A percentile compares a stretch with the other conserved stretches of the same genome.
phyloP scores from a whole-genome alignment of 1,140 invertebrate species.

The Bicyclus anynana region DNA sequence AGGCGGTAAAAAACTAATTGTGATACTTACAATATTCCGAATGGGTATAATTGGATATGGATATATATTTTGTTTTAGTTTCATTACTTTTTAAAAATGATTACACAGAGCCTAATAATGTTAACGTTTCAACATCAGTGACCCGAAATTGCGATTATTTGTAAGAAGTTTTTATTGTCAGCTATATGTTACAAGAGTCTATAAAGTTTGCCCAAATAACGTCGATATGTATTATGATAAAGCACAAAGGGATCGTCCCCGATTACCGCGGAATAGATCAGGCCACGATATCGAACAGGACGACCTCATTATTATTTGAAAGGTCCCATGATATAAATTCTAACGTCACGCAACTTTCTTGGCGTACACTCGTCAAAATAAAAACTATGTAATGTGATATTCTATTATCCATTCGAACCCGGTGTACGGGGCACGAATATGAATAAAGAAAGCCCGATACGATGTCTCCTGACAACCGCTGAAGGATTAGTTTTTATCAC shows the following conservation, averaged over 20 bases:
- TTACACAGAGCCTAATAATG: no score
- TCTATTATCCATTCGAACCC: constrained; percentile 45
- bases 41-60: no score
- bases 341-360: constrained; percentile 65
- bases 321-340: constrained; percentile 64
- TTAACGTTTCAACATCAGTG: background rate
- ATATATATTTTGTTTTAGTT: no score
- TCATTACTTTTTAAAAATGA: no score
- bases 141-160: background rate
- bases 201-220: constrained; percentile 20
- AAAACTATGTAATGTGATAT: constrained; percentile 63
- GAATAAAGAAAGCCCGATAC: constrained; percentile 56
- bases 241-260: constrained; percentile 51
- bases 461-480: constrained; percentile 53
- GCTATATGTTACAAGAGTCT: constrained; percentile 15
- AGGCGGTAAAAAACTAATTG: no score
- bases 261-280: constrained; percentile 49
- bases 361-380: constrained; percentile 62
- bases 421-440: constrained; percentile 50
- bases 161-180: background rate
- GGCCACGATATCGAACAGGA: constrained; percentile 49
- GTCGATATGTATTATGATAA: constrained; percentile 27
- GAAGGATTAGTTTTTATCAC: constrained; percentile 68
- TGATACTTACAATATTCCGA: no score
- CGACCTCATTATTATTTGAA: constrained; percentile 69